Evolutionary conservation across 1,140 invertebrate genomes (phyloP).

Genomic region (Diabrotica undecimpunctata): DNA sequence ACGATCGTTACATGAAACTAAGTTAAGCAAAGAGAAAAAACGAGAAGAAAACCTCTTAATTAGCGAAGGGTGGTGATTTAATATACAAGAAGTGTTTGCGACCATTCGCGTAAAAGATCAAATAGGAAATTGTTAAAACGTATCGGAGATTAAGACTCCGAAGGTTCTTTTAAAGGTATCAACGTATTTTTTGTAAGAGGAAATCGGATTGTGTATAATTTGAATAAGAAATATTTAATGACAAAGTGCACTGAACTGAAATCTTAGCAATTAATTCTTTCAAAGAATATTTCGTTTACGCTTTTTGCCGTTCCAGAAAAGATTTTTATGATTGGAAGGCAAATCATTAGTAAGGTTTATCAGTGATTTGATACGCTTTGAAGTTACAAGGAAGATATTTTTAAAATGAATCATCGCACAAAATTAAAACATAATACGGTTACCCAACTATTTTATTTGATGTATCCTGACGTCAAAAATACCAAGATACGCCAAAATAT

Average conservation of each 20-base stretch:
- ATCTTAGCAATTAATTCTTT: conserved; percentile 46
- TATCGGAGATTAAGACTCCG: conserved; percentile 34
- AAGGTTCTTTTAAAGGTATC: conserved; percentile 35
- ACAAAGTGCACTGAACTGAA: conserved; percentile 43
- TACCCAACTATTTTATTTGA: too few relatives aligned
- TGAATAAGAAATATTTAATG: conserved; percentile 38
- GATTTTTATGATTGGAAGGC: conserved; percentile 38
- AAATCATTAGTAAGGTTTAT: conserved; percentile 46
- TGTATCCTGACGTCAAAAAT: too few relatives aligned
- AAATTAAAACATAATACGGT: too few relatives aligned
- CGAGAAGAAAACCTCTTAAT: neutral
- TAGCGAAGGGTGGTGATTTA: neutral
- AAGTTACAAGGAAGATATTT: conserved; percentile 36
- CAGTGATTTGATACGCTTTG: conserved; percentile 44
- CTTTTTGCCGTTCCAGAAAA: conserved; percentile 32
- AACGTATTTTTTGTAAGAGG: conserved; percentile 36
- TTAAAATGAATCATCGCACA: neutral
- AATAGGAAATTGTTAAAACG: conserved; percentile 30
- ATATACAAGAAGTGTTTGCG: conserved; percentile 15
- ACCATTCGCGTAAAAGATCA: conserved; percentile 11
- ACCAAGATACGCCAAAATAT: too few relatives aligned
- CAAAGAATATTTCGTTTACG: conserved; percentile 37
- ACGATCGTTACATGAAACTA: too few relatives aligned
- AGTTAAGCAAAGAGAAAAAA: neutral
- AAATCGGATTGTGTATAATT: conserved; percentile 44